Percentiles rank a stretch among this genome's conserved stretches.
Conservation (phyloP, 1,140 invertebrate species). For the Drosophila setifemur region DNA sequence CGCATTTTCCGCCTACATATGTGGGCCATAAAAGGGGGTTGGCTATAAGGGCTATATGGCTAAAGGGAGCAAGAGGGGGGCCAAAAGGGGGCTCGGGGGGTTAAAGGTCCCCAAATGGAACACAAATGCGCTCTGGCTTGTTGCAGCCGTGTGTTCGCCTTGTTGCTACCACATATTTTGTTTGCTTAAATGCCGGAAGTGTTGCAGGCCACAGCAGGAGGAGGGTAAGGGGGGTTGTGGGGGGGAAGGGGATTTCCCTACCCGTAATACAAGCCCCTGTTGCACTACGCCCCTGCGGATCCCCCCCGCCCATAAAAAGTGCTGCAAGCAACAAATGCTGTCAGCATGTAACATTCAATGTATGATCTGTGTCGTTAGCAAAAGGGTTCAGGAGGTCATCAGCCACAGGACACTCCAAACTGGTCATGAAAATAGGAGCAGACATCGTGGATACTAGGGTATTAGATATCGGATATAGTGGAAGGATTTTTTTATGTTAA, state of each 20-base stretch:
- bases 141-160: conserved; percentile 41
- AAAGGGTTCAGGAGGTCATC: too few relatives aligned
- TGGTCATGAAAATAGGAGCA: too few relatives aligned
- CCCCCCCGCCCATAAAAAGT: too few relatives aligned
- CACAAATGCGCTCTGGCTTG: conserved; percentile 51
- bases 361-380: conserved; percentile 43
- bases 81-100: neutral
- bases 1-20: conserved; percentile 74
- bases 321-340: conserved; percentile 51
- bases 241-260: neutral
- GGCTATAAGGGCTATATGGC: neutral
- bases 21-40: conserved; percentile 1
- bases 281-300: too few relatives aligned
- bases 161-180: conserved; percentile 69
- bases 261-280: too few relatives aligned
- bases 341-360: conserved; percentile 43
- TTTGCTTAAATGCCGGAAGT: conserved; percentile 80
- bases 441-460: too few relatives aligned
- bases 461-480: too few relatives aligned
- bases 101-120: conserved; percentile 48
- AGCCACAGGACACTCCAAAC: neutral
- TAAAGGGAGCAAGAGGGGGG: neutral
- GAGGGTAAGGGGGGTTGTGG: too few relatives aligned
- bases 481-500: too few relatives aligned
- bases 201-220: conserved; percentile 54